Conservation (phyloP, 2,888 invertebrate genomes). For the Syrista parreyssii region DNA sequence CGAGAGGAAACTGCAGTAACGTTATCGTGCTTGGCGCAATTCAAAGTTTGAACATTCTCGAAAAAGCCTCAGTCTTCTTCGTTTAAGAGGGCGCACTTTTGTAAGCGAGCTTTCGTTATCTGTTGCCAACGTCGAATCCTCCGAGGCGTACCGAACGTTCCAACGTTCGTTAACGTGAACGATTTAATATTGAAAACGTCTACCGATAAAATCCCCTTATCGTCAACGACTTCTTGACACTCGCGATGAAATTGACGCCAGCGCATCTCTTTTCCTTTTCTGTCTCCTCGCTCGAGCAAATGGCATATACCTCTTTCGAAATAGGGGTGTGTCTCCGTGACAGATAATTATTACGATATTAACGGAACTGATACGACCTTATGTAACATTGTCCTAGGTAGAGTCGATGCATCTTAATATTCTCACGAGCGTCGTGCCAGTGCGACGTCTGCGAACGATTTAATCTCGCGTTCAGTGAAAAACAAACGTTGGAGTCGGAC, state of each 20-base stretch:
- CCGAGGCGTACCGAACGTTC: not conserved
- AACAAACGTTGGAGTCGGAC: not conserved
- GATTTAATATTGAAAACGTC: not conserved
- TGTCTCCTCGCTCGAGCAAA: not conserved
- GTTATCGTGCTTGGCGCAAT: not conserved
- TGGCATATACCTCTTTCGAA: not conserved
- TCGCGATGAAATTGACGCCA: not conserved
- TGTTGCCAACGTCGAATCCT: not conserved
- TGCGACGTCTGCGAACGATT: not conserved
- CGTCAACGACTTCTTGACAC: not conserved
- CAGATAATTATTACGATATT: not conserved
- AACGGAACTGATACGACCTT: not conserved
- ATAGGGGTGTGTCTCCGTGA: not conserved
- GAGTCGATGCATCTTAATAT: not conserved
- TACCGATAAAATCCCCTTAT: not conserved
- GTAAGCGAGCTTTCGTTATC: not conserved
- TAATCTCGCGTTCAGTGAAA: too few species aligned
- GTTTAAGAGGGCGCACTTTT: not conserved
- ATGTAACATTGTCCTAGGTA: not conserved
- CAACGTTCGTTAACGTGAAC: not conserved
- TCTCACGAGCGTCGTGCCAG: not conserved
- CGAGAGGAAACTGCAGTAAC: not conserved
- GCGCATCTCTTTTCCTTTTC: not conserved
- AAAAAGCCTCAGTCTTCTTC: not conserved
- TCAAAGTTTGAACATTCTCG: not conserved